phyloP scores from a whole-genome alignment of 2,113 vertebrate species.

The Platichthys stellatus region DNA sequence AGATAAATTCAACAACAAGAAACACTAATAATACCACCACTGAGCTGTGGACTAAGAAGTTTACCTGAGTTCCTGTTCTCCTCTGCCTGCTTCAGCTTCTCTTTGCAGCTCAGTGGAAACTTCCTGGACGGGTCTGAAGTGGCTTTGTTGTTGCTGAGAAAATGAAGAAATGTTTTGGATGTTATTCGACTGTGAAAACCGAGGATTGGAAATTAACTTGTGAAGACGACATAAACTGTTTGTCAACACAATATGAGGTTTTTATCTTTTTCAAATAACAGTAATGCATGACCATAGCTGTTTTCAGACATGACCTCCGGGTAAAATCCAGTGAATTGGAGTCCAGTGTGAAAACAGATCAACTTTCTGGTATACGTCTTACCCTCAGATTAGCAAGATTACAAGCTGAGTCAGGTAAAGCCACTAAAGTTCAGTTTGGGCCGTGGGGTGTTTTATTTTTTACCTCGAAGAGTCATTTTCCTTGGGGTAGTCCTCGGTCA shows the following conservation, averaged over 20 bases:
- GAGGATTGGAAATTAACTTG: neutral
- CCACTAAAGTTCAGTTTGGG: neutral
- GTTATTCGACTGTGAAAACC: neutral
- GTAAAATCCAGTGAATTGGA: too few relatives aligned
- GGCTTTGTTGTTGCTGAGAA: slow-evolving; percentile 93
- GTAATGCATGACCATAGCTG: neutral
- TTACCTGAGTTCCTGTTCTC: slow-evolving; percentile 90
- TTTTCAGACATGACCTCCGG: too few relatives aligned
- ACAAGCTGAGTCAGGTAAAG: neutral
- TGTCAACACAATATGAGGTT: neutral
- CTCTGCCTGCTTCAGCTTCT: slow-evolving; percentile 93
- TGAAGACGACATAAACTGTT: neutral
- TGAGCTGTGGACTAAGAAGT: neutral
- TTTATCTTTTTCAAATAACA: neutral
- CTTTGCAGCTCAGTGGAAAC: slow-evolving; percentile 90
- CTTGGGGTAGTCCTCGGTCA: slow-evolving; percentile 97
- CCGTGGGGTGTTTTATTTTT: neutral
- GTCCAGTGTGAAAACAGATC: too few relatives aligned
- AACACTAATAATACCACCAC: neutral
- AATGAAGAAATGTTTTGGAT: neutral
- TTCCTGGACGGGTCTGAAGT: slow-evolving; percentile 90
- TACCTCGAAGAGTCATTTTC: slow-evolving; percentile 98
- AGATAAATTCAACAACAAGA: too few relatives aligned
- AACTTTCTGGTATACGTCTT: neutral
- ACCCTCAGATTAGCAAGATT: neutral